Percentiles rank a stretch among this genome's conserved stretches.
phyloP scores from a whole-genome alignment of 1,140 invertebrate genomes.

The Drosophila funebris region DNA sequence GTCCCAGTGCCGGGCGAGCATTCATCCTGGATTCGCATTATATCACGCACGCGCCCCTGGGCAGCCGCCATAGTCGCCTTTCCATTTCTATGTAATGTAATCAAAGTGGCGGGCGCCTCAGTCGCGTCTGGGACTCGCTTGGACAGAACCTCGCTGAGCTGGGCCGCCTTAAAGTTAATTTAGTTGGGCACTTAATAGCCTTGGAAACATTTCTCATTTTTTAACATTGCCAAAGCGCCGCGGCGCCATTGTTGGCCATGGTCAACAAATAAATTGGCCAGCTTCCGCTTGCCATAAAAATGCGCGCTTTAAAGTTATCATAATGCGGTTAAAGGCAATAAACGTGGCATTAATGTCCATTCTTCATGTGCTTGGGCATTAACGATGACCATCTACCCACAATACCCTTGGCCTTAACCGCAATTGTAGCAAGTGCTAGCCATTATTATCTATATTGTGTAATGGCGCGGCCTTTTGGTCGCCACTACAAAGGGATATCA shows the following conservation, averaged over 20 bases:
- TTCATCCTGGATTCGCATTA: constrained; percentile 52
- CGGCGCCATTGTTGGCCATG: constrained; percentile 58
- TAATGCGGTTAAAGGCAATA: constrained; percentile 80
- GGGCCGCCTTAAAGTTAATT: constrained; percentile 80
- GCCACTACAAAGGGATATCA: constrained; percentile 8
- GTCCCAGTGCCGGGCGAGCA: constrained; percentile 38
- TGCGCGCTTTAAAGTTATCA: constrained; percentile 77
- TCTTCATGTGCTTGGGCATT: constrained; percentile 58
- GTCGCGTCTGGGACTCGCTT: background rate
- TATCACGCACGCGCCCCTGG: constrained; percentile 60
- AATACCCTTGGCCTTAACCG: constrained; percentile 12
- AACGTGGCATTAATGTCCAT: constrained; percentile 74
- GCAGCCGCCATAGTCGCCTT: background rate
- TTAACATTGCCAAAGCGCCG: constrained; percentile 7
- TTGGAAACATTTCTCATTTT: constrained; percentile 74
- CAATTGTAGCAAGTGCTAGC: constrained; percentile 39
- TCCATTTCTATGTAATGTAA: constrained; percentile 62
- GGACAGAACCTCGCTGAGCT: background rate
- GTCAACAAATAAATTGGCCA: constrained; percentile 73
- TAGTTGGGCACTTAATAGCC: constrained; percentile 81
- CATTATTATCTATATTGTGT: constrained; percentile 19
- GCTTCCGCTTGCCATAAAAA: constrained; percentile 69
- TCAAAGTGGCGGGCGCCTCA: constrained; percentile 53
- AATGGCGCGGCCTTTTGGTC: background rate
- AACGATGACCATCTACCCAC: constrained; percentile 38